Percentiles rank a stretch among this genome's conserved stretches.
phyloP scores from a whole-genome alignment of 2,888 invertebrate species.

The Gymnoscelis rufifasciata region DNA sequence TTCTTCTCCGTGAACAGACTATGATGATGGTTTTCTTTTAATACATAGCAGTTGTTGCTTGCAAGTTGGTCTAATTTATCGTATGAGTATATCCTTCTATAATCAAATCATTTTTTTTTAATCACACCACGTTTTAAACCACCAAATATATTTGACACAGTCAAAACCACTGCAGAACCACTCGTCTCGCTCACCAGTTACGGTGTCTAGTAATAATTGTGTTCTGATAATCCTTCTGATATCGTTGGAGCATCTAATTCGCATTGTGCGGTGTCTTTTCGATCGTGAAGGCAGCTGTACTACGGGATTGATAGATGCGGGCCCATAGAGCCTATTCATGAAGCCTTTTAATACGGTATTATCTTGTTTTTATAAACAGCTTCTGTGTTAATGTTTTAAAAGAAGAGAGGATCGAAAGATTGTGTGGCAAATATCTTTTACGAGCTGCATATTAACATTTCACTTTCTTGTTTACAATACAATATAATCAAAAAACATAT shows the following conservation, averaged over 20 bases:
- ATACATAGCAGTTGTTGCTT: no score
- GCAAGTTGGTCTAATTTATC: no score
- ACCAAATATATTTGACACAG: not conserved
- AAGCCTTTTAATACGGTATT: slow-evolving; percentile 1
- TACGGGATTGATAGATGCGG: slow-evolving; percentile 10
- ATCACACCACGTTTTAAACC: not conserved
- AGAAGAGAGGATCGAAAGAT: no score
- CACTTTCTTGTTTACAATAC: no score
- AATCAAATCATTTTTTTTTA: not conserved
- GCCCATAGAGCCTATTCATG: slow-evolving; percentile 7
- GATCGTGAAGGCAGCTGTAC: slow-evolving; percentile 43
- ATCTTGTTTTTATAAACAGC: slow-evolving; percentile 3
- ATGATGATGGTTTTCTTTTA: no score
- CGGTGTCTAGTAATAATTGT: slow-evolving; percentile 53
- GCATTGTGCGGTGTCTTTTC: slow-evolving; percentile 39
- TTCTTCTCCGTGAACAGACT: no score
- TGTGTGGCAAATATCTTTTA: no score
- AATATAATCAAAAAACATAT: no score
- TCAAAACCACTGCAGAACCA: not conserved
- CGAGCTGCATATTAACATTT: no score
- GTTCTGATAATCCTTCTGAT: slow-evolving; percentile 53
- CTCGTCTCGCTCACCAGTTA: not conserved
- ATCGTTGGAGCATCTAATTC: slow-evolving; percentile 63
- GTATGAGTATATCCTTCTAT: no score
- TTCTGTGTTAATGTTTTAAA: no score